Evolutionary conservation across 2,797 vertebrate species (phyloP), one percentile per base, ranked within the genome.

Genomic region (Sebastes melanostomus): DNA sequence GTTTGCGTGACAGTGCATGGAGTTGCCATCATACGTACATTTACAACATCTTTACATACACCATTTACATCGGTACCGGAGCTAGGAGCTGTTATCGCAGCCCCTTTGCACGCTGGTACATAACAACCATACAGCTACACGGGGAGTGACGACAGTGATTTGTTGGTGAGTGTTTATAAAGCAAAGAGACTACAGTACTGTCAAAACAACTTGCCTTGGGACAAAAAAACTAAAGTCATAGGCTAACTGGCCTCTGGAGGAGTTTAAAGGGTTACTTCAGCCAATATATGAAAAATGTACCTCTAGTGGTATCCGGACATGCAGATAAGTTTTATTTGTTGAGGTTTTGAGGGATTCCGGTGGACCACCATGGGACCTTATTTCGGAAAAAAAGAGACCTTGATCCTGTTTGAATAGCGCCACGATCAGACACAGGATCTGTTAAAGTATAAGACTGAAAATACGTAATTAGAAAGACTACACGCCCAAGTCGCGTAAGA

Each of bases 1-100:
- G 86, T 86, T 73, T 75, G 80, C 62, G 82, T 77, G 81, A 92
- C 86, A 80, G 86, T 89, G 84, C 72, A 78, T 79, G 82, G 81
- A 90, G 83, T 90, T 72, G 81, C 81, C 79, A 78, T 90, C 86
- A 82, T 67, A 92, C 80, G 62, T 75, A 92, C 90, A 89, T 90
- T 90, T 91, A 94, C 86, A 89, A 88, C 80, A 88, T 91, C 83
- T 91, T 92, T 88, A 91, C 88, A 91, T 85, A 91, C 78, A 91
- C 84, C 80, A 87, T 89, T 91, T 91, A 91, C 91, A 91, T 79
- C 70, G 55, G 93, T 90, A 93, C 90, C 92, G 89, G 88, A 83
- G 90, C 88, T 27, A 63, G 76, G 84, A 89, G 88, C 81, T 66
- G 13, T 8, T 63, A 46, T 72, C 29, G 32, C 75, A 81, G 85